Base-by-base conservation (phyloP, 2,888 invertebrate genomes). In the Mylabris sibirica region DNA sequence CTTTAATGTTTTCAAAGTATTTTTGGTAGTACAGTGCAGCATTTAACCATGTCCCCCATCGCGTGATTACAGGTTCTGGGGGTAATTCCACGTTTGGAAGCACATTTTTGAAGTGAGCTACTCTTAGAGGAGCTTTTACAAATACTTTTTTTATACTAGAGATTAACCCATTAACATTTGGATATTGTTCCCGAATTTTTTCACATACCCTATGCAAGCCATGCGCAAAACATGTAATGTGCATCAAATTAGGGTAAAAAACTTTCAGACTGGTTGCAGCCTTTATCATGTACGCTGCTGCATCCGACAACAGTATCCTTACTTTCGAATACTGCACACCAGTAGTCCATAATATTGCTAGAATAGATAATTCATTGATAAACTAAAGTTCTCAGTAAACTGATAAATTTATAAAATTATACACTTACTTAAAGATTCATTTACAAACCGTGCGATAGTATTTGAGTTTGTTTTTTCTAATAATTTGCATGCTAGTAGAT, bases 141-240 rank as follows among this genome's bases (percentile, higher is more conserved):
- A 30, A 81, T 6, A 68, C 6, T 80, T 78, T 69, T 80, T 78
- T 24, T 3, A 6, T 30, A 41, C 22, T 62, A 14, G 69, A 67
- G 44, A 80, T 75, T 20, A 80, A 74, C 22, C 65, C 68, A 69
- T 80, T 74, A n/a, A 78, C 76, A 12, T 70, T 60, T 60, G 70
- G 66, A 76, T 71, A 80, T 64, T 72, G 61, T 12, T 59, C 22
- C 64, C 79, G 60, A 26, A 81, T 72, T 59, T 72, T 64, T 75
- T 82, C 80, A 9, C 75, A 75, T 22, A 81, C 75, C 63, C 76
- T 60, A 66, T 81, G 76, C 1, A 82, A 24, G 35, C 71, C 79
- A 73, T 81, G 80, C 14, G 78, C 79, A 8, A 35, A 63, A 68
- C 80, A 81, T 24, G 80, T 81, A 20, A 76, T 59, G 68, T 81